Base-by-base conservation (phyloP, 2,797 vertebrate species). In the Cheirogaleus major region DNA sequence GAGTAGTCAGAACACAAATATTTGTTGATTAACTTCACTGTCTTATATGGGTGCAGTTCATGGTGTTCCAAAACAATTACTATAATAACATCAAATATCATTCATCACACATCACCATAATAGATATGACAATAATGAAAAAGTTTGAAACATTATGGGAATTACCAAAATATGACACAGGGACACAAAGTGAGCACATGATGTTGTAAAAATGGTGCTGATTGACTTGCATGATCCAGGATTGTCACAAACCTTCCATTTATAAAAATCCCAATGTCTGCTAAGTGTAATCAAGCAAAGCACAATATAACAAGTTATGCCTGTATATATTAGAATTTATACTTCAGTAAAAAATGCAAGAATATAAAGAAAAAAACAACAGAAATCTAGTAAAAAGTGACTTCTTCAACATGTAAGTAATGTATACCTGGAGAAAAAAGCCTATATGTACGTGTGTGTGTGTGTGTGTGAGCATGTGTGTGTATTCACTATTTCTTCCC, bases 301-400 rank as follows among this genome's bases (percentile, higher is more conserved):
- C 2, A 23, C 20, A 38, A 25, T 55, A 78, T 52, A 55, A 12
- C 75, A 78, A 78, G 23, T 50, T 78, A 55, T 55, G 22, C 13
- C n/a, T 55, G 7, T 55, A 38, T 55, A 30, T 50, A 59, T 59
- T 25, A 50, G 75, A 78, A 86, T 41, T 65, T 78, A 43, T 25
- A 52, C 8, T 95, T 92, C 32, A 92, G 83, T 32, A 52, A n/a
- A 78, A 81, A 82, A 61, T 89, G 32, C 14, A 91, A 93, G 83
- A 79, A 20, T 69, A 67, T 3, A 82, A 81, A 95, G 22, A 95
- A 55, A 10, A 73, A 92, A 93, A 5, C 41, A 52, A n/a, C 10
- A 94, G 25, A 78, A 35, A 10, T 61, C 41, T 52, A 52, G 6
- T 69, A 80, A 91, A 73, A 94, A 10, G 13, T 82, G 17, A 73